phyloP scores from a whole-genome alignment of 2,113 vertebrate genomes.

The Damaliscus lunatus region DNA sequence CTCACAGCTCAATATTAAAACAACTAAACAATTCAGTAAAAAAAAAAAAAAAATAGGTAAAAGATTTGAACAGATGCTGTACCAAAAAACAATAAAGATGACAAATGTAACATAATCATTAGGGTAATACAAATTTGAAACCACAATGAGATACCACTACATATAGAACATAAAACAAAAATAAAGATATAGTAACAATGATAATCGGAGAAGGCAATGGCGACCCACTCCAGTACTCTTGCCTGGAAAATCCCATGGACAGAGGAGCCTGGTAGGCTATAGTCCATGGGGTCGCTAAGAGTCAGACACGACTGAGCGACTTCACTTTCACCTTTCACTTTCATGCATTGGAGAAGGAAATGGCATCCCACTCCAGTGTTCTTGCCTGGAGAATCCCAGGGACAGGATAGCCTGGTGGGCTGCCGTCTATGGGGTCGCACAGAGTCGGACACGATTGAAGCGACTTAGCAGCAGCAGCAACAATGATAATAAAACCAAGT shows the following conservation, averaged over 20 bases:
- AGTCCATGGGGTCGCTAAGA: too few relatives aligned
- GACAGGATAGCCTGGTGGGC: too few relatives aligned
- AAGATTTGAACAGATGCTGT: background rate
- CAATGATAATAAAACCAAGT: background rate
- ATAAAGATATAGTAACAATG: background rate
- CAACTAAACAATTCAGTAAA: background rate
- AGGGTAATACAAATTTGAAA: background rate
- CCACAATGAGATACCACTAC: background rate
- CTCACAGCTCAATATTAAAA: background rate
- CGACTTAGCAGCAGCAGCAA: background rate
- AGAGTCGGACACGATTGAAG: too few relatives aligned
- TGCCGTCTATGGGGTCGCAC: too few relatives aligned
- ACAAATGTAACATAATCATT: background rate
- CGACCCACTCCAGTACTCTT: too few relatives aligned
- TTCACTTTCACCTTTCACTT: too few relatives aligned
- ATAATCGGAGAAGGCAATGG: background rate
- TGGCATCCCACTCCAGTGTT: too few relatives aligned
- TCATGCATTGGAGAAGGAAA: too few relatives aligned
- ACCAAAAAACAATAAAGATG: background rate
- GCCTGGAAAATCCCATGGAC: too few relatives aligned
- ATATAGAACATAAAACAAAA: background rate
- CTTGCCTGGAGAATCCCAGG: too few relatives aligned
- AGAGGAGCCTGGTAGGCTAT: too few relatives aligned
- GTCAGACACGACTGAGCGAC: too few relatives aligned
- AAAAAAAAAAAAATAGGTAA: background rate